These are phyloP conservation scores for Cavia porcellus DNA, from an alignment of 2,113 vertebrate species.

Conservation along the genomic window DNA sequence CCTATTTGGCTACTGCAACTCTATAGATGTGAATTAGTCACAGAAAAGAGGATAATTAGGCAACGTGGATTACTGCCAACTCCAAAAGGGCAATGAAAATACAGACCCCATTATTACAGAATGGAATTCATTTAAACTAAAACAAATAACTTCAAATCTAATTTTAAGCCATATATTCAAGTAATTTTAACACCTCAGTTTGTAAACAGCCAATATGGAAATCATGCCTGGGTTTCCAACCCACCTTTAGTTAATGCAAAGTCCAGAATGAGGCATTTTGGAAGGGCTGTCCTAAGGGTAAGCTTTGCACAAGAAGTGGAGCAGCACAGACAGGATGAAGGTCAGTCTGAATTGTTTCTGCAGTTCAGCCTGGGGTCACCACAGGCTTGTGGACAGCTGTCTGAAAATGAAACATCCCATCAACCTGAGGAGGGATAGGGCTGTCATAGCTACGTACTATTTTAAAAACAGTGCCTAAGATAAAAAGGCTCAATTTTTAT, in stretches of 20 bases:
- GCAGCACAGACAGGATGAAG: neutral
- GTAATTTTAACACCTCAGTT: conserved; percentile 25
- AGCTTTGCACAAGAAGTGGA: neutral
- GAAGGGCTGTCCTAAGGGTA: neutral
- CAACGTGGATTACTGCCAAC: conserved; percentile 52
- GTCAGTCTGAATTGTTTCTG: neutral
- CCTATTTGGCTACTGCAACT: conserved; percentile 49
- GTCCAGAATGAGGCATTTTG: conserved; percentile 39
- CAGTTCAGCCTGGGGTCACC: neutral
- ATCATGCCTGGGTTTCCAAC: conserved; percentile 32
- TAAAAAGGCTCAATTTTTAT: conserved; percentile 37
- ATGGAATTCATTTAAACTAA: conserved; percentile 44
- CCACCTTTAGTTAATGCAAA: neutral
- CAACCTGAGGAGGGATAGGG: neutral
- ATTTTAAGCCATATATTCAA: conserved; percentile 16
- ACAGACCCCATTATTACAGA: neutral
- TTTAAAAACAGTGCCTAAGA: neutral
- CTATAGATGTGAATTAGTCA: conserved; percentile 56
- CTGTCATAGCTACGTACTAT: neutral
- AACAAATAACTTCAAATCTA: conserved; percentile 42
- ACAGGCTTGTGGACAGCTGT: neutral
- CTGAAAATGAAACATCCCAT: neutral
- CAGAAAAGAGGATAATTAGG: conserved; percentile 55
- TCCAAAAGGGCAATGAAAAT: conserved; percentile 55
- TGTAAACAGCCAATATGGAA: neutral